Conservation (phyloP, 2,113 vertebrate genomes). For the Mormoops blainvillei region DNA sequence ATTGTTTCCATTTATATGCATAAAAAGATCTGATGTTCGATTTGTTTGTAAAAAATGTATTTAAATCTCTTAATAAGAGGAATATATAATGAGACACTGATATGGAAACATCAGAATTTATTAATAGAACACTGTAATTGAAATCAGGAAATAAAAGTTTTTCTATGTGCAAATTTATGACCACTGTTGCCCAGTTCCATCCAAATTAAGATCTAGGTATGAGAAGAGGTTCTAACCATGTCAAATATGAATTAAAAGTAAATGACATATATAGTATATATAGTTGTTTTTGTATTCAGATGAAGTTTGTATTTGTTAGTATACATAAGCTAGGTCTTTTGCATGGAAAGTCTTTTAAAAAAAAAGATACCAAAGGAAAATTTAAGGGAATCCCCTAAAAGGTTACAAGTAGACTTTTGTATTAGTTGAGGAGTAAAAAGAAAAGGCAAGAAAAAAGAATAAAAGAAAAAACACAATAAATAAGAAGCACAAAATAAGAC, state of each 20-base stretch:
- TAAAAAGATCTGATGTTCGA: neutral
- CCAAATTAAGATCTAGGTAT: neutral
- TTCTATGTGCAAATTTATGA: neutral
- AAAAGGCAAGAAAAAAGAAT: neutral
- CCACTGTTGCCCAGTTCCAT: neutral
- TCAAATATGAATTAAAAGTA: neutral
- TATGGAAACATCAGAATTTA: neutral
- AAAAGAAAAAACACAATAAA: neutral
- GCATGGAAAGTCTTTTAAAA: neutral
- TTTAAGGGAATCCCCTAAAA: neutral
- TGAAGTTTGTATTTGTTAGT: neutral
- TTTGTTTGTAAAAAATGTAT: constrained; percentile 18
- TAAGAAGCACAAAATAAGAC: neutral
- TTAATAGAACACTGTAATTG: neutral
- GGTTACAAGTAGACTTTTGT: neutral
- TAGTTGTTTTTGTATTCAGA: neutral
- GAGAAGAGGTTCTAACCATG: neutral
- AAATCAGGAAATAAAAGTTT: neutral
- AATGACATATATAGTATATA: neutral
- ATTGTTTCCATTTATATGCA: neutral
- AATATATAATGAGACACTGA: neutral
- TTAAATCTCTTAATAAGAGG: neutral
- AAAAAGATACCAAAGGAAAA: neutral
- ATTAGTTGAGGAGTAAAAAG: neutral
- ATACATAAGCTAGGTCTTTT: neutral